Conservation (phyloP, 2,797 vertebrate genomes). For the Sebastes vulpes region DNA sequence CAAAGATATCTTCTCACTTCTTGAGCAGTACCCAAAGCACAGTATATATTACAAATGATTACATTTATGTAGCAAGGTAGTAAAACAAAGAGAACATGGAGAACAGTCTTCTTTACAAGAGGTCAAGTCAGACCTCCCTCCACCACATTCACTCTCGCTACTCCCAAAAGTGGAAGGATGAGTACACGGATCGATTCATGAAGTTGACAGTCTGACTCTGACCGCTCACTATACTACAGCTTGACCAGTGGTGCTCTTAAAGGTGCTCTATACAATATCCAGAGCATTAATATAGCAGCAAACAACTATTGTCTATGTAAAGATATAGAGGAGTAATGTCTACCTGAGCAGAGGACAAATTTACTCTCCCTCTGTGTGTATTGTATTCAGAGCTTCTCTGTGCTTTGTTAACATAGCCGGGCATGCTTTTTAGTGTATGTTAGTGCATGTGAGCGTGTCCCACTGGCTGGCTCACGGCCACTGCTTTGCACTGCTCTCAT, state of each 20-base stretch:
- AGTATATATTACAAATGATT: conserved; percentile 15
- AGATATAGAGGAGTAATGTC: not conserved
- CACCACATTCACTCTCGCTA: not conserved
- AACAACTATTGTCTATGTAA: too few species aligned
- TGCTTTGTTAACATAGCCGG: not conserved
- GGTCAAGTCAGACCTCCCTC: not conserved
- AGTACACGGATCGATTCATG: not conserved
- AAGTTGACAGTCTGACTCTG: not conserved
- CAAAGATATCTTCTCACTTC: not conserved
- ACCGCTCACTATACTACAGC: not conserved
- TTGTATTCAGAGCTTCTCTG: too few species aligned
- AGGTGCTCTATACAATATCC: not conserved
- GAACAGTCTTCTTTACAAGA: not conserved
- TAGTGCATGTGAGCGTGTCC: not conserved
- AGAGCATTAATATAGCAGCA: too few species aligned
- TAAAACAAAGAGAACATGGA: not conserved
- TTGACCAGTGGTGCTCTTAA: not conserved
- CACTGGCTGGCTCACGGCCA: not conserved
- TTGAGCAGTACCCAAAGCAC: not conserved
- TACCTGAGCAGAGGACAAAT: too few species aligned
- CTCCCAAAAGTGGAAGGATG: not conserved
- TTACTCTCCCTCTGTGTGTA: too few species aligned
- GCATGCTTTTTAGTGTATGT: not conserved
- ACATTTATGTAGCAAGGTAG: not conserved
- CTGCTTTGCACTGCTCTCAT: too few species aligned